Evolutionary conservation across 2,888 invertebrate species (phyloP), one percentile per base, ranked within the genome.

Genomic region (Pycnomerus fuliginosus): DNA sequence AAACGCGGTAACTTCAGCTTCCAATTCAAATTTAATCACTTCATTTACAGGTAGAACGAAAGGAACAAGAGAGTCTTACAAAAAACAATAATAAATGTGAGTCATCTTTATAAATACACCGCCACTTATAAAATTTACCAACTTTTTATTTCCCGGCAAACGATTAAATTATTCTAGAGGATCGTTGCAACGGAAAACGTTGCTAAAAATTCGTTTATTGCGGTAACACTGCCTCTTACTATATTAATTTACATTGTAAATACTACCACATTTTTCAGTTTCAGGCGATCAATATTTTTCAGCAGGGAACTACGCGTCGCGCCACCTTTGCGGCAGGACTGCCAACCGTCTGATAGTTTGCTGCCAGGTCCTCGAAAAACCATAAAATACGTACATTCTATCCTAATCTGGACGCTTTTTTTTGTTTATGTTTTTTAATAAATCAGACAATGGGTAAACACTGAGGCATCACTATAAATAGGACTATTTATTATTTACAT

Each of bases 21-120:
- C 32, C 29, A 32, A 16, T 36, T 37, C 33, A 4, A 30, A 42
- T 33, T 38, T 38, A 33, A 34, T 43, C 42, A 38, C 43, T 47
- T 38, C 47, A 47, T 47, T 47, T 43, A 47, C 47, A 47, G 47
- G 47, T 47, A 46, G 41, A 43, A 7, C 5, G 20, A 8, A 20
- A 43, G 47, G 43, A 47, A 38, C 42, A 29, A 47, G 43, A 47
- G 33, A 42, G 32, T 10, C 42, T 48, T 48, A 50, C 50, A 58
- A 58, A 55, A 56, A 57, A 58, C 51, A 50, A 51, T 50, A 50
- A 51, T 50, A 48, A 48, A 48, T 39, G 36, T 58, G 58, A 58
- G 44, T 58, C 58, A 58, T 56, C 47, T 53, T 58, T 58, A 58
- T 58, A 56, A 58, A 58, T 58, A 58, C 52, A 47, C 51, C 35